phyloP scores from a whole-genome alignment of 2,888 invertebrate genomes.

The Philopedon plagiatum region DNA sequence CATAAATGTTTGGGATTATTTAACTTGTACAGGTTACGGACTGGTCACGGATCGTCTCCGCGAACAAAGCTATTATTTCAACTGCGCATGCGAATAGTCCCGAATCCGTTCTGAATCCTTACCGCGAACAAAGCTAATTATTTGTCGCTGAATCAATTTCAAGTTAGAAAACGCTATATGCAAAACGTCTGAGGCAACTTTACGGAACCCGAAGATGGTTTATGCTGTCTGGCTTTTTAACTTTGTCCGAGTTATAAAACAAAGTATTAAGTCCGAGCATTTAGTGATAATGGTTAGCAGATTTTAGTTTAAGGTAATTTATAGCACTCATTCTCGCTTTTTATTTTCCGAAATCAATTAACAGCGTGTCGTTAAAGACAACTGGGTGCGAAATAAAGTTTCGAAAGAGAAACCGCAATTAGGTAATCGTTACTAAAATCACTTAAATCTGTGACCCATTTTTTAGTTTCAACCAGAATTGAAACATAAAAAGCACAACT shows the following conservation, averaged over 20 bases:
- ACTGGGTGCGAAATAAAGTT: constrained; percentile 33
- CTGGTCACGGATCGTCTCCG: too few species aligned
- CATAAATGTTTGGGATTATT: too few species aligned
- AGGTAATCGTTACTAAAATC: constrained; percentile 3
- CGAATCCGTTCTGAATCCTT: too few species aligned
- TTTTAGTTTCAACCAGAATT: too few species aligned
- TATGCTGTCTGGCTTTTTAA: not conserved
- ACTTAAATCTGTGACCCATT: not conserved
- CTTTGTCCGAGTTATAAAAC: constrained; percentile 1
- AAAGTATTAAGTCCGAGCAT: not conserved
- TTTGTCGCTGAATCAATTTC: too few species aligned
- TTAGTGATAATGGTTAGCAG: constrained; percentile 11
- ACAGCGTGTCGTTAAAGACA: constrained; percentile 34
- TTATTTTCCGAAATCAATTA: constrained; percentile 44
- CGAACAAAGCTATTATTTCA: too few species aligned
- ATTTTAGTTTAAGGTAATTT: constrained; percentile 38
- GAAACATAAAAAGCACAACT: too few species aligned
- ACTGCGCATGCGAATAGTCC: too few species aligned
- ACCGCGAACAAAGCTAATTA: too few species aligned
- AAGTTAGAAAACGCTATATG: too few species aligned
- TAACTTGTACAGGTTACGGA: too few species aligned
- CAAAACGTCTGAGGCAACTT: too few species aligned
- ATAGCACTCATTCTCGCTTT: constrained; percentile 26
- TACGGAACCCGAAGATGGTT: not conserved
- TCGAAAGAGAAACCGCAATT: constrained; percentile 26